Evolutionary conservation across 2,888 invertebrate genomes (phyloP), one percentile per base, ranked within the genome.

Genomic region (Neuroscelio doddi): DNA sequence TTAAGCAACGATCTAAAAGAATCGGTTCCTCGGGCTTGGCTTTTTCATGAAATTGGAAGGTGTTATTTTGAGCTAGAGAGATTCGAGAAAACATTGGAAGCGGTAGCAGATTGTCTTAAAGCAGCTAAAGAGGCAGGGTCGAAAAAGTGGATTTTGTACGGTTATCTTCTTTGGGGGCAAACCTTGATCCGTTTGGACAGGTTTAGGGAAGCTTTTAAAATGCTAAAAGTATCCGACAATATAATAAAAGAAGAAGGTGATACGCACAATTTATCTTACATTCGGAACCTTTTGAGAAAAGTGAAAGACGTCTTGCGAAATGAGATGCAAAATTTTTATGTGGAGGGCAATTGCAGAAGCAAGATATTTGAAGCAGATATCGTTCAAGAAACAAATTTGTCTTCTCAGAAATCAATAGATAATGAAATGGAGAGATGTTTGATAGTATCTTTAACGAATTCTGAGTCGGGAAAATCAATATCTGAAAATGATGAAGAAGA

Each of bases 121-220:
- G 68, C 61, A 0, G 77, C 81, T 0, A 52, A 57, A 0, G 56
- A 70, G 12, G 76, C 57, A 0, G 52, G 63, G 3, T 77, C 78
- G 0, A 64, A 58, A 15, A 82, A 82, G 62, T 82, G 82, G 82
- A 44, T 67, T 14, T 46, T 79, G 1, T 68, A 78, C 17, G 80
- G 78, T 0, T 70, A 72, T 4, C 50, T 82, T n/a, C 58, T 82
- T 3, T 27, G 42, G 8, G 83, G 78, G 5, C 80, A 81, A 34
- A 61, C 72, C 4, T 52, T 82, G 24, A 57, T 77, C 1, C 76
- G 76, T 21, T 51, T 80, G 0, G 78, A 74, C 1, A 67, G 74
- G n/a, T 72, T 76, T 44, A 64, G 51, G 1, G 80, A 81, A 14
- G 73, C 80, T 0, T 42, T 77, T 0, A 66, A 61, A 7, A 63